Evolutionary conservation across 2,888 invertebrate species (phyloP), one percentile per base, ranked within the genome.

Genomic region (Nysson spinosus): DNA sequence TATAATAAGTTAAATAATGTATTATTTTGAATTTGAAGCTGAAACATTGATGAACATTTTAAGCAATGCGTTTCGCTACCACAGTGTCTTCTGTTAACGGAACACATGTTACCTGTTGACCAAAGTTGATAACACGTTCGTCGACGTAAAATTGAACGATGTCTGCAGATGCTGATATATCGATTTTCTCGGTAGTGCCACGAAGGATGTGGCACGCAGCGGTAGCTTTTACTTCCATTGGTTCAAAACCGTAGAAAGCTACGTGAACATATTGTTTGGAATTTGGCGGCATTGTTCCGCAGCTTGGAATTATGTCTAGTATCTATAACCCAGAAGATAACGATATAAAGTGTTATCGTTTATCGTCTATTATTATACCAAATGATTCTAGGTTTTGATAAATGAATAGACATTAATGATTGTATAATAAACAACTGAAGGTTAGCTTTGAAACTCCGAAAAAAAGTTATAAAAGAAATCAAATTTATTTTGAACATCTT

Each of bases 121-220:
- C 88, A 62, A 88, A 88, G 64, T 89, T 83, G 14, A 89, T 81
- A 1, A 69, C 50, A 6, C 71, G 71, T 42, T 76, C 88, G 68
- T 89, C 89, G 24, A 92, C 80, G 30, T 81, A 81, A 72, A 90
- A 92, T 61, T 87, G 85, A 47, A 91, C 83, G 52, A 88, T 86
- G 3, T 90, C 89, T 56, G 90, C 89, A 77, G 87, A 88, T 0
- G 90, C 92, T 0, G 83, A 84, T 1, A 92, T 83, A 28, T 81
- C 57, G 19, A 92, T 80, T 0, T 79, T 70, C 83, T 91, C 90
- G 0, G 89, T 75, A 1, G 90, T 90, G 0, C 92, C 92, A 5
- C 90, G 91, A 26, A 89, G 77, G 19, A 92, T 88, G 67, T 89
- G 88, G 77, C 91, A 91, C 60, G 89, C 85, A 0, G 89, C 83